Evolutionary conservation across 2,797 vertebrate species (phyloP).

Genomic region (Lacerta bilineata): DNA sequence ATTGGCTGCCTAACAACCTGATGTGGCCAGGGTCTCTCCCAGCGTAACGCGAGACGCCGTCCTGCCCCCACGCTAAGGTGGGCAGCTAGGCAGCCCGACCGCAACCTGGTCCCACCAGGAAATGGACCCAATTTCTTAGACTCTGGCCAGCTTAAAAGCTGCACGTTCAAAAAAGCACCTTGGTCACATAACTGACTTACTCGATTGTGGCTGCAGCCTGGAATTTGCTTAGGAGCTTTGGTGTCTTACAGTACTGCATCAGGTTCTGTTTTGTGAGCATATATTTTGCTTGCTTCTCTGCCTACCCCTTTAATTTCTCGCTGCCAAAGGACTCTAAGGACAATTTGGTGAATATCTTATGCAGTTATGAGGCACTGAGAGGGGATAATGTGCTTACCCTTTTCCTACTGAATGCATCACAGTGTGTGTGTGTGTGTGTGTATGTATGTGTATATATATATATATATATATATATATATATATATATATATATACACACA

Average conservation of each 20-base stretch:
- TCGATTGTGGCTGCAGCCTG: not conserved
- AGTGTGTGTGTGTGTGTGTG: too few species aligned
- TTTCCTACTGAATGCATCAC: too few species aligned
- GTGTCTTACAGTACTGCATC: not conserved
- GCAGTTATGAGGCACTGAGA: not conserved
- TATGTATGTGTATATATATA: too few species aligned
- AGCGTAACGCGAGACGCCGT: rapidly evolving
- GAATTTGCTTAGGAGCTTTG: not conserved
- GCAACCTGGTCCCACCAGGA: too few species aligned
- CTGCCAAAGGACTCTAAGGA: not conserved
- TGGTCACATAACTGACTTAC: conserved; percentile 31
- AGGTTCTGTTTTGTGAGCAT: not conserved
- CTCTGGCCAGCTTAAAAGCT: conserved; percentile 14
- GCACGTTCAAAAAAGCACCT: conserved; percentile 64
- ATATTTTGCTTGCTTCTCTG: not conserved
- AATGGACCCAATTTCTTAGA: conserved; percentile 22
- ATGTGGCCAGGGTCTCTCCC: too few species aligned
- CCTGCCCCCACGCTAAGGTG: too few species aligned
- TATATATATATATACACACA: too few species aligned
- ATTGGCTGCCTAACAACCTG: too few species aligned
- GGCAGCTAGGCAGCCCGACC: too few species aligned
- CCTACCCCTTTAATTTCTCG: not conserved
- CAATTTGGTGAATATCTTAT: not conserved
- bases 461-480: too few species aligned
- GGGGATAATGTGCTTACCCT: not conserved